A percentile compares a stretch with the other conserved stretches of the same genome.
Conservation (phyloP, 2,113 vertebrate genomes). For the Cyanoramphus novaezelandiae region DNA sequence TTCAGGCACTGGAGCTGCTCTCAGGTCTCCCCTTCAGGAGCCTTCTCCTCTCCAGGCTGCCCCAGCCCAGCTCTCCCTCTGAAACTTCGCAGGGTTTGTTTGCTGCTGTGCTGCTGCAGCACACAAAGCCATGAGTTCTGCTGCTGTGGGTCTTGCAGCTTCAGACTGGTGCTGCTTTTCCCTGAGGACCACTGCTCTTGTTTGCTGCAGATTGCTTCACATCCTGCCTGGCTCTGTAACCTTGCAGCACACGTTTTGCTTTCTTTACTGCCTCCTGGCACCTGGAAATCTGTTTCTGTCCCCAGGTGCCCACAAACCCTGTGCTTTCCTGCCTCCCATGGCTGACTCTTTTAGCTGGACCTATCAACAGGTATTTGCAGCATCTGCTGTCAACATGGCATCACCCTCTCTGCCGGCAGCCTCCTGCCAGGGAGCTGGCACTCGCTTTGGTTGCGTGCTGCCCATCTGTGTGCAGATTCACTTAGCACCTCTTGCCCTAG, state of each 20-base stretch:
- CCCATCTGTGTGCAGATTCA: not conserved
- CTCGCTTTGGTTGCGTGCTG: not conserved
- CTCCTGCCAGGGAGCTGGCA: conserved; percentile 30
- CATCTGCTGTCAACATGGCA: not conserved
- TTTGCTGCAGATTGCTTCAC: not conserved
- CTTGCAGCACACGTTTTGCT: not conserved
- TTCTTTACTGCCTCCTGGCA: not conserved
- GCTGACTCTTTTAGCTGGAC: not conserved
- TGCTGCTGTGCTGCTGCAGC: not conserved
- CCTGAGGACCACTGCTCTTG: not conserved
- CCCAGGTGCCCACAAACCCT: not conserved
- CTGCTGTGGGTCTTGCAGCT: not conserved
- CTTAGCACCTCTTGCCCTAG: conserved; percentile 1
- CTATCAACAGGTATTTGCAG: conserved; percentile 12
- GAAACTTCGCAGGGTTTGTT: not conserved
- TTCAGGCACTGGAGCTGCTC: not conserved
- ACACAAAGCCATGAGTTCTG: not conserved
- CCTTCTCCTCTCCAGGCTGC: not conserved
- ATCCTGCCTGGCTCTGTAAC: not conserved
- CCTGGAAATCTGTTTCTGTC: not conserved
- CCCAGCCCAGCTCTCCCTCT: not conserved
- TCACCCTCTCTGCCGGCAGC: not conserved
- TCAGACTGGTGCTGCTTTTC: not conserved
- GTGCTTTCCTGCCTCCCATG: not conserved
- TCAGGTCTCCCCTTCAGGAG: not conserved